Conservation (phyloP, 2,888 invertebrate genomes). For the Chymomyza procnemis region DNA sequence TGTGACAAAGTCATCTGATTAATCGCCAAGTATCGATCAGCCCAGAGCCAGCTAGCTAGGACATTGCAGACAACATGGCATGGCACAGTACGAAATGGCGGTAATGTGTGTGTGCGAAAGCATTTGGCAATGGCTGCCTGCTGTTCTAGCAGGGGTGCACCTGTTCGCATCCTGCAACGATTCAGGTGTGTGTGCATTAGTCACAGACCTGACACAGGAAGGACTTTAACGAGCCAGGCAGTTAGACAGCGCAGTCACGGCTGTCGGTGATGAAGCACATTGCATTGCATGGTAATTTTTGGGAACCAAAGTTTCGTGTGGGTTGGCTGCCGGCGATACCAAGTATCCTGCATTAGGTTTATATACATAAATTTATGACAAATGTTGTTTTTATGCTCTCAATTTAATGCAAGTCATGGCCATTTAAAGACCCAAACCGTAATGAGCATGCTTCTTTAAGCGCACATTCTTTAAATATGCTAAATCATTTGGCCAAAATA, state of each 20-base stretch:
- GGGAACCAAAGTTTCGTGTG: slow-evolving; percentile 2
- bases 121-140: slow-evolving; percentile 12
- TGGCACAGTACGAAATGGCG: slow-evolving; percentile 21
- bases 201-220: slow-evolving; percentile 48
- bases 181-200: slow-evolving; percentile 70
- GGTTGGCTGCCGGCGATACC: not conserved
- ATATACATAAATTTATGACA: slow-evolving; percentile 43
- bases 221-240: slow-evolving; percentile 71
- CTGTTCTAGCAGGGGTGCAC: slow-evolving; percentile 34
- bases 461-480: slow-evolving; percentile 30
- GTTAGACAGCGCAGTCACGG: slow-evolving; percentile 51
- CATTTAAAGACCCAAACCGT: slow-evolving; percentile 52
- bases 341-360: slow-evolving; percentile 2
- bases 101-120: slow-evolving; percentile 54
- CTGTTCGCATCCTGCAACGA: slow-evolving; percentile 66
- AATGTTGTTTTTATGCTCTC: slow-evolving; percentile 52
- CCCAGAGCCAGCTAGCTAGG: slow-evolving; percentile 19
- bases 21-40: slow-evolving; percentile 70
- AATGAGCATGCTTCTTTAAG: not conserved
- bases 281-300: slow-evolving; percentile 64
- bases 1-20: slow-evolving; percentile 67
- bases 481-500: slow-evolving; percentile 52
- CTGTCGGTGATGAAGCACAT: slow-evolving; percentile 55
- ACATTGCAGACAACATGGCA: slow-evolving; percentile 52
- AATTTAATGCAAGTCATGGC: slow-evolving; percentile 54